Evolutionary conservation across 2,888 invertebrate species (phyloP), one percentile per base, ranked within the genome.

Genomic region (Xylophagus ater): DNA sequence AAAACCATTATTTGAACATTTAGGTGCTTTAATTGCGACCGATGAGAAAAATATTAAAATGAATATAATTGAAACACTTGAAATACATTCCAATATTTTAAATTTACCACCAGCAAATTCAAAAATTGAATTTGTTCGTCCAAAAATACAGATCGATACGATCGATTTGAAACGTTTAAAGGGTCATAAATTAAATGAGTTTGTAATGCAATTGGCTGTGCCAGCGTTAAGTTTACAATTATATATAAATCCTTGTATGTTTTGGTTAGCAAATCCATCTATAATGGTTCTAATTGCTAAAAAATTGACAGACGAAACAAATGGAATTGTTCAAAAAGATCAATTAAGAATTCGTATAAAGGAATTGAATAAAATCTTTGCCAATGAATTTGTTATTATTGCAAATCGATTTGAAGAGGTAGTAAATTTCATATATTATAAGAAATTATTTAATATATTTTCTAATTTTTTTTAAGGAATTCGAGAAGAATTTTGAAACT

Each of bases 171-270:
- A 47, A 32, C 53, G 58, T 20, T 51, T 69, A 12, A 62, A 66
- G 40, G 85, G 79, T 3, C 76, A 83, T 59, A 62, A 64, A 3
- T 58, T 86, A 15, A 67, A 70, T 12, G 71, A 78, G 8, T 66
- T 73, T 47, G 81, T 79, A 1, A 79, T 86, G 76, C 69, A 69
- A 29, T 64, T 70, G 41, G 77, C 80, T 0, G 72, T 85, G 19
- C 80, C 86, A 0, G 66, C 77, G 34, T 67, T 86, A 24, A 77
- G 80, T 54, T 59, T 85, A 24, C 80, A 83, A 56, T 65, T 82
- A 46, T 86, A 86, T 54, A 73, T 81, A 24, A 87, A 87, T 65
- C 81, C 85, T 0, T 68, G 74, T 20, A 64, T 85, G 46, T 78
- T 80, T 54, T 79, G 78, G 64, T 54, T 85, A 15, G 69, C 76